Evolutionary conservation across 2,888 invertebrate species (phyloP), one percentile per base, ranked within the genome.

Genomic region (Tribolium freemani): DNA sequence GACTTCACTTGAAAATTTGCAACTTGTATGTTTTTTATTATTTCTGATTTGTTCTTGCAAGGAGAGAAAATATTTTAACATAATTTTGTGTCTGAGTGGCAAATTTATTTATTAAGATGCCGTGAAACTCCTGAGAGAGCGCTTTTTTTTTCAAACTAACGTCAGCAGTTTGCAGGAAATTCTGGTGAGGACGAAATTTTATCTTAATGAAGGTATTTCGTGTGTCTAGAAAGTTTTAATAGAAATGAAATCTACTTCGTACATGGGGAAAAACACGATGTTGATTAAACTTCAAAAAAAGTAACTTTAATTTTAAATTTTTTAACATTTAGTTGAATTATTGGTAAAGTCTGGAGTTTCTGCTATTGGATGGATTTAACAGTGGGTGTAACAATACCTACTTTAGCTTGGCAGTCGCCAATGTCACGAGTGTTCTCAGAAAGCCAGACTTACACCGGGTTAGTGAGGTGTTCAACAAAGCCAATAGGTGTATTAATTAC

Each of bases 321-420:
- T 38, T 38, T 3, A 6, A 38, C 9, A n/a, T 2, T 26, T 5
- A 11, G 31, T 30, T 31, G 13, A 56, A n/a, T 30, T 56, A 13
- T 10, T 56, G 38, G 20, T 54, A 10, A n/a, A 56, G 20, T 51
- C 20, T 56, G 21, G 30, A 6, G 26, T 56, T 56, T 51, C 20
- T 56, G 21, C 54, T 13, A 56, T 56, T 56, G 54, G 54, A 20
- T 30, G 26, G 44, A 45, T 38, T 31, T 11, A 5, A 58, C 45
- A 68, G 76, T 77, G 73, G 77, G 77, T 71, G 76, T 76, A 77
- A 76, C 76, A 74, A 74, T 77, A 72, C 73, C 72, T 48, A 70
- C 70, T 54, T 63, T 54, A 56, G 57, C 50, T 71, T 53, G 70
- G 66, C 64, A 68, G 73, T 75, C 73, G 68, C 69, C 68, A 71